phyloP scores from a whole-genome alignment of 2,113 vertebrate genomes.

The Carassius carassius region DNA sequence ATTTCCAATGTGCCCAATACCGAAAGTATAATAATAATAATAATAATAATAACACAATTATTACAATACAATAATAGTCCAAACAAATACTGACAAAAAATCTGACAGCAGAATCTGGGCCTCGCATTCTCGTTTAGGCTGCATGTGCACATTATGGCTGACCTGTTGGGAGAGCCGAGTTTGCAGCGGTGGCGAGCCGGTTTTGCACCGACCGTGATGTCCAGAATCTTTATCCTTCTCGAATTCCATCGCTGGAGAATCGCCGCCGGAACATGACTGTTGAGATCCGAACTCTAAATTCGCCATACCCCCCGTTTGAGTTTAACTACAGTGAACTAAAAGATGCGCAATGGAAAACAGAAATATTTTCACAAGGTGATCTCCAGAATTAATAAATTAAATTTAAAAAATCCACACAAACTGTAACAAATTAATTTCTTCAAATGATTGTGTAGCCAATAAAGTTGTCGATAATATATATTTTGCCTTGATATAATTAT shows the following conservation, averaged over 20 bases:
- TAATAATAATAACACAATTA: neutral
- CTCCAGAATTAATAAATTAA: neutral
- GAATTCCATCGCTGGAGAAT: neutral
- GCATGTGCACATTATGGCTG: conserved; percentile 10
- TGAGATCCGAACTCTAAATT: conserved; percentile 9
- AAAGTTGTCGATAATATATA: neutral
- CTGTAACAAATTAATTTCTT: neutral
- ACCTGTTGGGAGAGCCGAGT: conserved; percentile 30
- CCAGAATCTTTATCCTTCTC: conserved; percentile 12
- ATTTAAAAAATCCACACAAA: neutral
- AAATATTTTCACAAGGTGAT: neutral
- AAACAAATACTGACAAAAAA: neutral
- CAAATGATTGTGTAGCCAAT: neutral
- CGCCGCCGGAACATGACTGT: neutral
- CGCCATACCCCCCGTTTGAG: conserved; percentile 6
- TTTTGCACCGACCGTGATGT: neutral
- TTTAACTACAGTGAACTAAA: neutral
- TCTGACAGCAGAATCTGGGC: neutral
- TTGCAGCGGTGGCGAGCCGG: conserved; percentile 20
- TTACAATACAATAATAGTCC: neutral
- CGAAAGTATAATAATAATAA: neutral
- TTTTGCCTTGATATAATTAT: neutral
- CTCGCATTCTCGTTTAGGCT: neutral
- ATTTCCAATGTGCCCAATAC: neutral
- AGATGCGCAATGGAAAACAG: neutral